Conservation (phyloP, 53 echinoderm and acorn worm genomes). For the Pentamera pediparva region DNA sequence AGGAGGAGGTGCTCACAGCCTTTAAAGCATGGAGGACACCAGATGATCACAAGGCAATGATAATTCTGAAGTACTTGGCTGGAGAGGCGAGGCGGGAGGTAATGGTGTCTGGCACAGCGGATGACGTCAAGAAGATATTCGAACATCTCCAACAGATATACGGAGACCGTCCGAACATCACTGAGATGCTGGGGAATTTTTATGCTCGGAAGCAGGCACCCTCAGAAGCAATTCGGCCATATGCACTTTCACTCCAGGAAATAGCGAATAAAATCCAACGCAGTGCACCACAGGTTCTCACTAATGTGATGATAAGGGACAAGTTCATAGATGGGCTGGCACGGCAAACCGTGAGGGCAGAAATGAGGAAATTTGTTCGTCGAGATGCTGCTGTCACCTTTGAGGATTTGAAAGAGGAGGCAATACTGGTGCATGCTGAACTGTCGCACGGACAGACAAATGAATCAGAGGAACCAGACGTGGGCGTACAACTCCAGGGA, state of each 20-base stretch:
- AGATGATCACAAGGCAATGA: not conserved
- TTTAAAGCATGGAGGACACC: constrained; percentile 25
- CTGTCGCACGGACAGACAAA: too few relatives aligned
- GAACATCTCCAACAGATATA: not conserved
- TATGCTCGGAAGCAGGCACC: not conserved
- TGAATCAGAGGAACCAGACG: too few relatives aligned
- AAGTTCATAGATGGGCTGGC: constrained; percentile 32
- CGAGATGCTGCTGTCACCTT: not conserved
- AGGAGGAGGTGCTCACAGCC: not conserved
- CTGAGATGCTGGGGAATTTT: not conserved
- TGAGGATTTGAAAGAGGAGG: constrained; percentile 11
- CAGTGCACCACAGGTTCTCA: not conserved
- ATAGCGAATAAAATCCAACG: not conserved
- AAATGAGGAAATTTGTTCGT: not conserved
- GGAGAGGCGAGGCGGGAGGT: constrained; percentile 18
- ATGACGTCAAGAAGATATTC: not conserved
- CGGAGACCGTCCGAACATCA: not conserved
- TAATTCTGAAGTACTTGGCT: constrained; percentile 9
- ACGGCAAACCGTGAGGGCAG: not conserved
- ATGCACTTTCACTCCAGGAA: constrained; percentile 13
- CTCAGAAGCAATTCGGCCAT: not conserved
- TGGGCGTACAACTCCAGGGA: too few relatives aligned
- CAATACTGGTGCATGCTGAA: not conserved
- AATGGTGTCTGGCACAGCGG: not conserved
- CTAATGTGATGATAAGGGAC: not conserved